phyloP scores from a whole-genome alignment of 2,113 vertebrate genomes.

The Eptesicus fuscus region DNA sequence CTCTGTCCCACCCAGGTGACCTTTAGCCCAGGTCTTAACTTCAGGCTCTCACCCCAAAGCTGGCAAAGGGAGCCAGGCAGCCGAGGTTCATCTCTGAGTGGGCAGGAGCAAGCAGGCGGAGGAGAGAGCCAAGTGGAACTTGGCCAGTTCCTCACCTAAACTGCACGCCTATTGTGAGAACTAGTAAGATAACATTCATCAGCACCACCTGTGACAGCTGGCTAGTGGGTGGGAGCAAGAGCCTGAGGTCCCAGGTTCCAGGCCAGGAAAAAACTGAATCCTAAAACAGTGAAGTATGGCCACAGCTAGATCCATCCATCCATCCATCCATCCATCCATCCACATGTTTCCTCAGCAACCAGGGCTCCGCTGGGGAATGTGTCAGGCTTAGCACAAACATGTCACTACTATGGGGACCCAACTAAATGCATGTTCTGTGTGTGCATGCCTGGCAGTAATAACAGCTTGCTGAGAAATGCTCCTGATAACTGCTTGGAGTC shows the following conservation, averaged over 20 bases:
- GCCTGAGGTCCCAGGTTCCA: not conserved
- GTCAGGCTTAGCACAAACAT: not conserved
- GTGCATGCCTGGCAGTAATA: not conserved
- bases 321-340: not conserved
- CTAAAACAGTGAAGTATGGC: not conserved
- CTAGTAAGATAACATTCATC: not conserved
- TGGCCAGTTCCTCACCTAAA: not conserved
- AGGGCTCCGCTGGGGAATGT: not conserved
- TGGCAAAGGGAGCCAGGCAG: not conserved
- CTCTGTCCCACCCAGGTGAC: too few relatives aligned
- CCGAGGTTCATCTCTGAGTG: not conserved
- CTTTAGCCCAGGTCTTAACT: not conserved
- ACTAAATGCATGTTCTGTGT: rapidly evolving
- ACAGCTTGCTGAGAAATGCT: too few relatives aligned
- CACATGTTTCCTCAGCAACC: not conserved
- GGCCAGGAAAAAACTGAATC: not conserved
- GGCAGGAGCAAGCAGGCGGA: not conserved
- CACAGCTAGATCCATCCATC: not conserved
- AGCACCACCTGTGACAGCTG: not conserved
- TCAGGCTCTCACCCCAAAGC: not conserved
- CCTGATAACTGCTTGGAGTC: not conserved
- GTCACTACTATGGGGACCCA: too few relatives aligned
- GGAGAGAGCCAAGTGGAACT: not conserved
- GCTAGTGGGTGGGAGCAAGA: not conserved
- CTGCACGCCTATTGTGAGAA: not conserved